Conservation (phyloP, 2,888 invertebrate species). For the Drosophila nr. perissopoda region DNA sequence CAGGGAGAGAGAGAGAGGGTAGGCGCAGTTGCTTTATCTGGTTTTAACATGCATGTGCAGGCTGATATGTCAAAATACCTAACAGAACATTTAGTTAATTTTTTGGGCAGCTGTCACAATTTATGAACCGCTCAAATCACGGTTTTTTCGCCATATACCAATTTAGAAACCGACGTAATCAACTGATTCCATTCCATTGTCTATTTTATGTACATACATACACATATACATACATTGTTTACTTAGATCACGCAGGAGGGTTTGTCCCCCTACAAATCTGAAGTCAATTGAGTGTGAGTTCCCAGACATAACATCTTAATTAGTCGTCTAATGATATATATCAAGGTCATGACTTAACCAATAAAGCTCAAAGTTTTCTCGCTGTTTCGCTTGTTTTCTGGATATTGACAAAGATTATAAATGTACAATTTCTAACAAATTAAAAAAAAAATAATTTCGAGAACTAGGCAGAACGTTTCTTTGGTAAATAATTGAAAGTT, state of each 20-base stretch:
- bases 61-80: conserved; percentile 38
- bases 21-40: conserved; percentile 33
- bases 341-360: conserved; percentile 5
- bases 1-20: background rate
- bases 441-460: background rate
- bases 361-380: background rate
- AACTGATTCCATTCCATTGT: conserved; percentile 11
- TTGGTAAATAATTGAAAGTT: background rate
- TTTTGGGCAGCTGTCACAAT: conserved; percentile 44
- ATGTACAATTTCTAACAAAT: background rate
- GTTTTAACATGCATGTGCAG: conserved; percentile 43
- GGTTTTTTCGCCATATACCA: conserved; percentile 31
- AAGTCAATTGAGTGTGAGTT: background rate
- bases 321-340: background rate
- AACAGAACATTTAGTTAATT: conserved; percentile 1
- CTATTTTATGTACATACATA: background rate
- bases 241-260: background rate
- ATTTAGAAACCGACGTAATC: conserved; percentile 43
- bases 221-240: background rate
- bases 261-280: conserved; percentile 10
- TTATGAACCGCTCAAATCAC: conserved; percentile 53
- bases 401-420: background rate
- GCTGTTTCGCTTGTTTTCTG: background rate
- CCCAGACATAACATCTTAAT: conserved; percentile 9
- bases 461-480: background rate